phyloP scores from a whole-genome alignment of 2,888 invertebrate species.

The Ochlodes sylvanus region DNA sequence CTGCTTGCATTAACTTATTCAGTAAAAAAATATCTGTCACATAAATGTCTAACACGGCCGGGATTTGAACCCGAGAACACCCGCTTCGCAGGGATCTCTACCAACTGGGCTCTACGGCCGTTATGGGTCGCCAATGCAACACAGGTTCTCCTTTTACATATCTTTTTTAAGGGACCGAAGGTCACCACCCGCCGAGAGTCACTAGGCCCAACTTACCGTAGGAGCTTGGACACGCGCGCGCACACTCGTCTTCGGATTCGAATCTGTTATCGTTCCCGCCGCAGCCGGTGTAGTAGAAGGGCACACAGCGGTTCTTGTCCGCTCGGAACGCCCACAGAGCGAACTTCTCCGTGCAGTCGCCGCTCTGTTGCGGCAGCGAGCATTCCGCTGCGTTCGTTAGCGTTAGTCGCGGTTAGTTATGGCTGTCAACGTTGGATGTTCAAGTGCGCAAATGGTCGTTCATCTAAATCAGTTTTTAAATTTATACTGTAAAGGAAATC shows the following conservation, averaged over 20 bases:
- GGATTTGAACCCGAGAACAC: no score
- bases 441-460: not conserved
- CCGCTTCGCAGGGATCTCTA: no score
- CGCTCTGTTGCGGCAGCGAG: constrained; percentile 89
- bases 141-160: no score
- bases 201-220: constrained; percentile 86
- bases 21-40: no score
- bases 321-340: constrained; percentile 95
- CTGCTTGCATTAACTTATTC: no score
- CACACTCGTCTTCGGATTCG: constrained; percentile 83
- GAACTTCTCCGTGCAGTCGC: constrained; percentile 90
- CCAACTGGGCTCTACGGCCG: no score
- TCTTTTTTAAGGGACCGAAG: no score
- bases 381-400: constrained; percentile 87
- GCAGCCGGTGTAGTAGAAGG: constrained; percentile 97
- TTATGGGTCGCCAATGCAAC: no score
- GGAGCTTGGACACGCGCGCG: constrained; percentile 92
- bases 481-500: no score
- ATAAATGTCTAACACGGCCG: no score
- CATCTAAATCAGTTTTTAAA: no score
- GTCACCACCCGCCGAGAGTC: no score
- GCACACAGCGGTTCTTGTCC: constrained; percentile 93
- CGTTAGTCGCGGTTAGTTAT: constrained; percentile 6
- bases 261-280: constrained; percentile 96
- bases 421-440: not conserved